Evolutionary conservation across 2,888 invertebrate genomes (phyloP).

Genomic region (Erpobdella octoculata): DNA sequence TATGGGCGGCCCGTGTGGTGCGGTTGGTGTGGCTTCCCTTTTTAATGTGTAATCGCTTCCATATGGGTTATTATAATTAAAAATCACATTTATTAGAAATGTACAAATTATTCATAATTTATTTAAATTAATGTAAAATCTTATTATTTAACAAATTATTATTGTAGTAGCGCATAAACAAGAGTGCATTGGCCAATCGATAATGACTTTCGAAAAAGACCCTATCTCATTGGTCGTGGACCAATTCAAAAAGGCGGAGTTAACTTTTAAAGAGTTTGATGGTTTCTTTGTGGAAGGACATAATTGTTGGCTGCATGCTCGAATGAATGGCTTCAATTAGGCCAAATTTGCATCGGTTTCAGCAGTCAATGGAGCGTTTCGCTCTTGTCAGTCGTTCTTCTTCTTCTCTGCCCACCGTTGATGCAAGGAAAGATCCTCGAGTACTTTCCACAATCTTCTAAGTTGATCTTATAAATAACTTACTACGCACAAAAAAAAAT

Average conservation of each 20-base stretch:
- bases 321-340: constrained; percentile 10
- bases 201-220: background rate
- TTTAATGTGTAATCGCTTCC: too few relatives aligned
- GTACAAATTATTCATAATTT: too few relatives aligned
- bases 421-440: background rate
- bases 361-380: constrained; percentile 1
- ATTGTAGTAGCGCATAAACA: too few relatives aligned
- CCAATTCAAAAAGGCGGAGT: constrained; percentile 5
- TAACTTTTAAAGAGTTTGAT: background rate
- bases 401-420: background rate
- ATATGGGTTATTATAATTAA: too few relatives aligned
- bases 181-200: background rate
- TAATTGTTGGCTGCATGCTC: background rate
- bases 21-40: too few relatives aligned
- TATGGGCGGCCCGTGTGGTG: too few relatives aligned
- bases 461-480: background rate
- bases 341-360: constrained; percentile 7
- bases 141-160: too few relatives aligned
- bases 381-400: background rate
- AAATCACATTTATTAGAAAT: too few relatives aligned
- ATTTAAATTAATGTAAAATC: too few relatives aligned
- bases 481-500: background rate
- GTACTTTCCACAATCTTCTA: background rate
- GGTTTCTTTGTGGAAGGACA: background rate
- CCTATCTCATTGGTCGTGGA: background rate